Evolutionary conservation across 2,797 vertebrate genomes (phyloP), one percentile per base, ranked within the genome.

Genomic region (Varecia variegata): DNA sequence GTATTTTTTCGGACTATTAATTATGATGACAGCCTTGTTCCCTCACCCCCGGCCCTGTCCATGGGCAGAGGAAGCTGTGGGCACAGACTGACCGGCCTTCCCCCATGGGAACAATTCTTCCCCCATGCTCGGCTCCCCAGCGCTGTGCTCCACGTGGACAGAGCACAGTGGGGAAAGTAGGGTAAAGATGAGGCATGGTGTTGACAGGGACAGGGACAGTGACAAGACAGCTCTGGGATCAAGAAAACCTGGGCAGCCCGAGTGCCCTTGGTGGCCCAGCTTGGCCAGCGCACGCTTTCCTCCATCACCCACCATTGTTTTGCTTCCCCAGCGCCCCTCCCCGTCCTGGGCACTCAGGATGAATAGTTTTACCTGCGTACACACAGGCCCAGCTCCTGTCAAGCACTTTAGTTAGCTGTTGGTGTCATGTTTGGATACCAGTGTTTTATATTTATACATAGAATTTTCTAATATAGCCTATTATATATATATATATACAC

Each of bases 401-500:
- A 96, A 96, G 97, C 97, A 97, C 97, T 98, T 98, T 97, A 97
- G 96, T 97, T 97, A 93, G 91, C 92, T 20, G 3, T 84, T 83
- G 86, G 94, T 95, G 87, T 96, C 86, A 81, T 77, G 95, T 97
- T 97, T 97, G 96, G 96, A 97, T 97, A 97, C 96, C 97, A 96
- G 91, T 97, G 95, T 97, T 98, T 98, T 98, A 97, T 98, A 98
- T 97, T 97, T 97, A 97, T 97, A 97, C 85, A 97, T 91, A 97
- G 89, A 91, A 88, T 98, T 98, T 98, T 98, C 97, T 98, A 98
- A 97, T 96, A 97, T 92, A 97, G 97, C 87, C 94, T 96, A 96
- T 97, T 97, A 94, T 96, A 70, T 7, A 77, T 54, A 81, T 15
- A 67, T 10, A 83, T 4, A 60, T 9, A 84, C 1, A 25, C 1